Evolutionary conservation across 1,140 invertebrate species (phyloP).

Genomic region (Penaeus chinensis): DNA sequence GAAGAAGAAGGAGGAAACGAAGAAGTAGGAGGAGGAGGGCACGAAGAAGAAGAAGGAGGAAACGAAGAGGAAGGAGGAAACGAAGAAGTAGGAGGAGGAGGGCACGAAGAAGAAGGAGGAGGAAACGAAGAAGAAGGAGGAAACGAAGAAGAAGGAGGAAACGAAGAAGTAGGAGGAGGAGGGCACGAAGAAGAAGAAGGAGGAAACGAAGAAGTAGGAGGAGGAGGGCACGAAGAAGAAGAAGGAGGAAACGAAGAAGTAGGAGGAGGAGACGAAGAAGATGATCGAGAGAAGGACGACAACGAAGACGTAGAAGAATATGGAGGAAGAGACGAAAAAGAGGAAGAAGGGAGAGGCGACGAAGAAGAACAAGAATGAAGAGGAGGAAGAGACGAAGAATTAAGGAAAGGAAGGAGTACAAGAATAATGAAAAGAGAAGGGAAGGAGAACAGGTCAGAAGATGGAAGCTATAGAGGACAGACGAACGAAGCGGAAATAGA

Average conservation of each 20-base stretch:
- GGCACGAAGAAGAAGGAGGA: not conserved
- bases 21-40: not conserved
- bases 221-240: not conserved
- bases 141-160: not conserved
- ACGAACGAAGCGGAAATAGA: not conserved
- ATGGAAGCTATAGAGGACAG: not conserved
- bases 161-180: not conserved
- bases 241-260: not conserved
- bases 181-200: not conserved
- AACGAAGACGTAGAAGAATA: not conserved
- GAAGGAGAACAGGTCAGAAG: not conserved
- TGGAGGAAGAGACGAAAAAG: not conserved
- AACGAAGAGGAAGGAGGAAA: not conserved
- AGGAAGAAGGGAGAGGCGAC: not conserved
- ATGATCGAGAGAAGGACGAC: not conserved
- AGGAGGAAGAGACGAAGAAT: not conserved
- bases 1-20: not conserved
- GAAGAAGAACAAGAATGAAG: not conserved
- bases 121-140: not conserved
- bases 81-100: not conserved
- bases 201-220: not conserved
- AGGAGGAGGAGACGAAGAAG: not conserved
- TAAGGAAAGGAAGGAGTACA: not conserved
- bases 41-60: not conserved
- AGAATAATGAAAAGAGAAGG: not conserved